Percentiles rank a stretch among this genome's conserved stretches.
Conservation (phyloP, 2,797 vertebrate species). For the Coregonus sp. region DNA sequence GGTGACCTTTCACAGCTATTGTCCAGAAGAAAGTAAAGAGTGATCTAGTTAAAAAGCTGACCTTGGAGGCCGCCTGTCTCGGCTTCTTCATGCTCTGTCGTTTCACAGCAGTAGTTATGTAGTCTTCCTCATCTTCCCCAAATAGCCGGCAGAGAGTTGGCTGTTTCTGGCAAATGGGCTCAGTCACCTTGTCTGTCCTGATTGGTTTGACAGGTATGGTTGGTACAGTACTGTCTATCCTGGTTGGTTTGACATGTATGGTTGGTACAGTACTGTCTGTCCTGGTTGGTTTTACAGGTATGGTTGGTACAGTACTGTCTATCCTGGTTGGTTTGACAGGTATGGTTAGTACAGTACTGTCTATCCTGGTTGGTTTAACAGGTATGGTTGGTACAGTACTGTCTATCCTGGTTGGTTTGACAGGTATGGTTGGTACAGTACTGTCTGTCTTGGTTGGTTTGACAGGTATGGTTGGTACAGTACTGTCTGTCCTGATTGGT, state of each 20-base stretch:
- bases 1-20: background rate
- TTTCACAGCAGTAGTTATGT: background rate
- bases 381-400: too few relatives aligned
- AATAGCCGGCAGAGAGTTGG: background rate
- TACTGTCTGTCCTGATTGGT: too few relatives aligned
- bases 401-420: too few relatives aligned
- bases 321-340: conserved; percentile 36
- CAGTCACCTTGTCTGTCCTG: conserved; percentile 14
- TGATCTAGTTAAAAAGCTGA: background rate
- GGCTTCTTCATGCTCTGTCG: background rate
- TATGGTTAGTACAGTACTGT: background rate
- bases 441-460: conserved; percentile 22
- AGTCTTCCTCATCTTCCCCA: too few relatives aligned
- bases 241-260: too few relatives aligned
- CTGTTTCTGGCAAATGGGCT: background rate
- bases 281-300: too few relatives aligned
- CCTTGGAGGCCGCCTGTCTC: background rate
- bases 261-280: too few relatives aligned
- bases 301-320: too few relatives aligned
- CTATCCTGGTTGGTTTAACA: too few relatives aligned
- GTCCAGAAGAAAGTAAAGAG: background rate
- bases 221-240: too few relatives aligned
- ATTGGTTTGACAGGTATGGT: conserved; percentile 10
- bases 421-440: too few relatives aligned
- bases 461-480: conserved; percentile 26